These are phyloP conservation scores for Zaprionus kolodkinae DNA, from an alignment of 1,140 invertebrate genomes.

Conservation along the genomic window DNA sequence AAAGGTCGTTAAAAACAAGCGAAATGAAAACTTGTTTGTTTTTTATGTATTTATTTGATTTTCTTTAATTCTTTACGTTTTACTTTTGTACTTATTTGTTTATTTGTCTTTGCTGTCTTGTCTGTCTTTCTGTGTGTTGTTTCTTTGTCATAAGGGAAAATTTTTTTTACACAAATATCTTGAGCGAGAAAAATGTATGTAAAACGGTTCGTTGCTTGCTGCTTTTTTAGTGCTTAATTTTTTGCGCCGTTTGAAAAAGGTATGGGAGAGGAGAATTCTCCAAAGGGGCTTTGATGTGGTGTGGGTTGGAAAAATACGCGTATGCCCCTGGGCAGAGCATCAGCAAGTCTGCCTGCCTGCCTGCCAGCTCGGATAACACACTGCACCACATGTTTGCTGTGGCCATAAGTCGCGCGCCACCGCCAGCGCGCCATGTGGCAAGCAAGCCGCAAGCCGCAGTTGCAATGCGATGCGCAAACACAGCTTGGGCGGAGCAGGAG, in stretches of 20 bases:
- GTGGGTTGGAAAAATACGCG: neutral
- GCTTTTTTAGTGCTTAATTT: slow-evolving; percentile 29
- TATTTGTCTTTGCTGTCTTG: slow-evolving; percentile 4
- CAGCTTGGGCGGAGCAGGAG: neutral
- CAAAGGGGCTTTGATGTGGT: slow-evolving; percentile 10
- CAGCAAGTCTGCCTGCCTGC: neutral
- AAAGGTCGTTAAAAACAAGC: slow-evolving; percentile 37
- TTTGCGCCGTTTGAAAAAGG: neutral
- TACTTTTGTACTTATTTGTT: slow-evolving; percentile 30
- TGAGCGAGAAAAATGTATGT: slow-evolving; percentile 15
- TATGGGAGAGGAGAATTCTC: neutral
- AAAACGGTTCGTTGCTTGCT: slow-evolving; percentile 33
- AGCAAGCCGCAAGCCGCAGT: slow-evolving; percentile 32
- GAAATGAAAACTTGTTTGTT: slow-evolving; percentile 29
- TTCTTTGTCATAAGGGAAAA: slow-evolving; percentile 75
- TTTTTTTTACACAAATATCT: slow-evolving; percentile 57
- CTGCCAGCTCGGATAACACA: slow-evolving; percentile 6
- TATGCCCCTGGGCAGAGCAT: neutral
- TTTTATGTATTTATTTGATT: slow-evolving; percentile 74
- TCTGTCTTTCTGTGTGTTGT: slow-evolving; percentile 9
- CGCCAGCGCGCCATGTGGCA: slow-evolving; percentile 9
- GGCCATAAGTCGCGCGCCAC: slow-evolving; percentile 53
- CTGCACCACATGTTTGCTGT: slow-evolving; percentile 52
- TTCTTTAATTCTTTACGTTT: slow-evolving; percentile 64
- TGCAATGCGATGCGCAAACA: slow-evolving; percentile 9